phyloP scores from a whole-genome alignment of 2,797 vertebrate species.

The Vireo griseus region DNA sequence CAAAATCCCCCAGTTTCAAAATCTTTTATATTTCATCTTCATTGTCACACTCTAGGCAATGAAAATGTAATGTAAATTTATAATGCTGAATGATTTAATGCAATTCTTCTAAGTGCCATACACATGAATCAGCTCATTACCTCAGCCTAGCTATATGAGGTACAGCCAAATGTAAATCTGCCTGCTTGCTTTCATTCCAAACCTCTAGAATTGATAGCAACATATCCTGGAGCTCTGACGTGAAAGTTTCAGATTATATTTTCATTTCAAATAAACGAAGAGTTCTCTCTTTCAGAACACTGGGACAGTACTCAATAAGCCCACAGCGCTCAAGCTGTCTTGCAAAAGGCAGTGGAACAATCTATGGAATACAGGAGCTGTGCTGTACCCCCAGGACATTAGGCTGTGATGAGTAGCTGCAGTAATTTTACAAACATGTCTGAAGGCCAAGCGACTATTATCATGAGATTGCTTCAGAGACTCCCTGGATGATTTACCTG shows the following conservation, averaged over 20 bases:
- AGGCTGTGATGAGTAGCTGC: background rate
- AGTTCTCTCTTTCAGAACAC: background rate
- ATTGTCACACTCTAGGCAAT: background rate
- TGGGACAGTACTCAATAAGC: background rate
- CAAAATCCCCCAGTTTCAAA: background rate
- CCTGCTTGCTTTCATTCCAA: background rate
- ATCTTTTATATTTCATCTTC: background rate
- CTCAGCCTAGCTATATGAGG: background rate
- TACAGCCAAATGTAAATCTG: background rate
- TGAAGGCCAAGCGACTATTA: background rate
- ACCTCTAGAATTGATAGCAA: background rate
- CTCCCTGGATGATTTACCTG: background rate
- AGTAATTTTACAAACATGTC: background rate
- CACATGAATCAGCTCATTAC: constrained; percentile 10
- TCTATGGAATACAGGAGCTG: background rate
- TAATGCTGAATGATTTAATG: background rate
- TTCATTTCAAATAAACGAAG: background rate
- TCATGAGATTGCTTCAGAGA: background rate
- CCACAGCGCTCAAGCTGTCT: background rate
- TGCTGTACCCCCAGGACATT: background rate
- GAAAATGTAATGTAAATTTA: background rate
- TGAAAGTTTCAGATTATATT: background rate
- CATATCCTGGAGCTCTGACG: background rate
- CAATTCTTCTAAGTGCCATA: background rate
- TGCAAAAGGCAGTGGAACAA: background rate